Evolutionary conservation across 1,140 invertebrate species (phyloP).

Genomic region (Schlechtendalia chinensis): DNA sequence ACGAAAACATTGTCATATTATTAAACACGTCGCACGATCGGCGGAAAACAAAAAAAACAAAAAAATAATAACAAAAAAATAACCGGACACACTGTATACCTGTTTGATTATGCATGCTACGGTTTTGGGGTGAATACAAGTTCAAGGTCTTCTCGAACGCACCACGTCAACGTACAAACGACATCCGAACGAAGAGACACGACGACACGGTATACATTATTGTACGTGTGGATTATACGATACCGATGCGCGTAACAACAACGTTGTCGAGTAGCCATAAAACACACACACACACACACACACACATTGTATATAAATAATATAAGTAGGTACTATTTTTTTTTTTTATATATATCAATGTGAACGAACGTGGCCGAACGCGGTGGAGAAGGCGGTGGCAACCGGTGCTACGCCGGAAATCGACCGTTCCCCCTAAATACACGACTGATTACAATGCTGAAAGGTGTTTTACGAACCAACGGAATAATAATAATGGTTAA

Average conservation of each 20-base stretch:
- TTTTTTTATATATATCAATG: constrained; percentile 10
- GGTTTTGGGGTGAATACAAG: constrained; percentile 46
- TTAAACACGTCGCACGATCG: background rate
- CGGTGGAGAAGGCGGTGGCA: background rate
- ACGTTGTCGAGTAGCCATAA: constrained; percentile 4
- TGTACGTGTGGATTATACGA: background rate
- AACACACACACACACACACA: background rate
- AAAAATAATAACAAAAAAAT: too few species aligned
- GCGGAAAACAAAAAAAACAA: constrained; percentile 2
- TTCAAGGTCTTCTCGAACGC: constrained; percentile 34
- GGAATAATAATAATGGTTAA: constrained; percentile 1
- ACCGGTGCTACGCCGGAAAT: constrained; percentile 34
- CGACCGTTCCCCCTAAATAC: constrained; percentile 32
- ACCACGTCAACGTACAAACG: background rate
- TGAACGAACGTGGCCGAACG: background rate
- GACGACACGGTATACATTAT: background rate
- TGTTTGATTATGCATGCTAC: constrained; percentile 49
- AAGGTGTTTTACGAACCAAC: constrained; percentile 31
- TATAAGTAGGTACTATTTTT: background rate
- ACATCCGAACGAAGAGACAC: constrained; percentile 20
- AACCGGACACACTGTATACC: constrained; percentile 39
- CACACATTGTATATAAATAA: background rate
- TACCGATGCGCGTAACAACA: constrained; percentile 20
- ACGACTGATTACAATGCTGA: constrained; percentile 4
- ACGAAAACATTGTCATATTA: background rate